phyloP scores from a whole-genome alignment of 2,888 invertebrate genomes.

The Chrysotoxum bicinctum region DNA sequence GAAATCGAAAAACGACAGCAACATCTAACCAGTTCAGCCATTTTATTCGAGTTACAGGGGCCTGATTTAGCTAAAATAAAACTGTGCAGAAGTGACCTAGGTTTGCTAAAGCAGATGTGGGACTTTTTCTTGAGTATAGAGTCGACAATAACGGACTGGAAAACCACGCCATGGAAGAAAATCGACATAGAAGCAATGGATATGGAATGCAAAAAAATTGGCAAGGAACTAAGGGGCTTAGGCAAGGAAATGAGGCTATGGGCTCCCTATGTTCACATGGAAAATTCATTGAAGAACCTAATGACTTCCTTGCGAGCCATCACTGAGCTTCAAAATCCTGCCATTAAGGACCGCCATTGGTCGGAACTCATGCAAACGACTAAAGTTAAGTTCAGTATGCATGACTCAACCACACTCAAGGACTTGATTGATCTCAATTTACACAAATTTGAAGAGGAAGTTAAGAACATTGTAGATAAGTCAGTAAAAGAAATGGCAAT shows the following conservation, averaged over 20 bases:
- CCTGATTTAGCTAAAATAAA: constrained; percentile 91
- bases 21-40: constrained; percentile 87
- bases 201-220: constrained; percentile 95
- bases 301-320: constrained; percentile 96
- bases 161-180: constrained; percentile 95
- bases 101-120: constrained; percentile 91
- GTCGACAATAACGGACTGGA: constrained; percentile 94
- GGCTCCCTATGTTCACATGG: constrained; percentile 91
- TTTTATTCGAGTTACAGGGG: constrained; percentile 92
- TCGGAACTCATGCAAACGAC: constrained; percentile 95
- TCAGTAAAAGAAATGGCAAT: constrained; percentile 98
- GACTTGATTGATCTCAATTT: constrained; percentile 93
- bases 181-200: constrained; percentile 98
- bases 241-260: constrained; percentile 90
- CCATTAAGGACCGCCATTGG: constrained; percentile 97
- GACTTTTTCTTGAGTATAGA: constrained; percentile 92
- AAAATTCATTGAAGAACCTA: constrained; percentile 93
- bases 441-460: constrained; percentile 97
- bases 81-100: constrained; percentile 89
- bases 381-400: constrained; percentile 84
- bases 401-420: constrained; percentile 89
- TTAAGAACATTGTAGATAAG: constrained; percentile 96
- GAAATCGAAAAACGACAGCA: constrained; percentile 87
- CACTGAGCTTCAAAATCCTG: constrained; percentile 96
- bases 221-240: constrained; percentile 90